A percentile compares a stretch with the other conserved stretches of the same genome.
These are phyloP conservation scores for Mormoops blainvillei DNA, from an alignment of 2,113 vertebrate species.

Conservation along the genomic window DNA sequence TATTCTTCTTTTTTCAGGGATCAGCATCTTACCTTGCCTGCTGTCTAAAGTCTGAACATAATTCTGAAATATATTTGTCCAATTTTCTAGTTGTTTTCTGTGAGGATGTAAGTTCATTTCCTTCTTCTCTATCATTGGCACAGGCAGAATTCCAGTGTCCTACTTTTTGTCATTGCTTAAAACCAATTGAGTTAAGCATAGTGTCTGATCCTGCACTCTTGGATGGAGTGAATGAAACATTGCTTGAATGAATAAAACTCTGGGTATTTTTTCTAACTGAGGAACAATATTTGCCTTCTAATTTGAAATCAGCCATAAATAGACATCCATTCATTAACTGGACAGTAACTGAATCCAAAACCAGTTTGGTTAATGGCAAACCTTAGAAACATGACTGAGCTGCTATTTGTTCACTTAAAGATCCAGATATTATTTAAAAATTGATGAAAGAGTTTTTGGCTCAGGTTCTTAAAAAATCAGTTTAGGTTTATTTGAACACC, in stretches of 20 bases:
- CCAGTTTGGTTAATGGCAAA: neutral
- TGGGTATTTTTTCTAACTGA: neutral
- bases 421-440: neutral
- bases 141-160: neutral
- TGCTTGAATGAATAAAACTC: neutral
- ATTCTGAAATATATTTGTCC: neutral
- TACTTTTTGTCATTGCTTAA: neutral
- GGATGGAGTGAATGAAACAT: neutral
- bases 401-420: conserved; percentile 20
- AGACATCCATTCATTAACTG: neutral
- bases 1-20: neutral
- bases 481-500: neutral
- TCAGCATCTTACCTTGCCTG: neutral
- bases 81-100: neutral
- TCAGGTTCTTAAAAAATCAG: neutral
- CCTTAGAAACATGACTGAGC: neutral
- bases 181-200: neutral
- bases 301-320: neutral
- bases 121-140: neutral
- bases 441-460: neutral
- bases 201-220: neutral
- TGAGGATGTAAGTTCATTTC: neutral
- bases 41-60: neutral
- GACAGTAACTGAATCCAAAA: neutral
- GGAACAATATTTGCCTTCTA: neutral